Conservation (phyloP, 1,140 invertebrate genomes). For the Drosophila malerkotliana region DNA sequence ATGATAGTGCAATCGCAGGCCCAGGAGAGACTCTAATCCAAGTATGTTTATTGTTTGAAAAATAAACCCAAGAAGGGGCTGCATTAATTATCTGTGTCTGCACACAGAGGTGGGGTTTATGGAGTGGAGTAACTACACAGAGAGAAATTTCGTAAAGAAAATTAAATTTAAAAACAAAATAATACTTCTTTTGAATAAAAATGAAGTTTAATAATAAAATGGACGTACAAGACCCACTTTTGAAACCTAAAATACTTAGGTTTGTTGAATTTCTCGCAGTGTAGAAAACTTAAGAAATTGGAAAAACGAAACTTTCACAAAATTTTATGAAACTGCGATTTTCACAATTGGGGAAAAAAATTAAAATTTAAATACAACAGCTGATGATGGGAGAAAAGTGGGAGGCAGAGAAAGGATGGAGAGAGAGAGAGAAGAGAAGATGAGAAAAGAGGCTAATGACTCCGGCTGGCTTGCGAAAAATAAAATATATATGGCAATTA, state of each 20-base stretch:
- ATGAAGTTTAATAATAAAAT: too few relatives aligned
- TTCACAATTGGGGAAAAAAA: constrained; percentile 55
- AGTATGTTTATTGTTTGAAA: constrained; percentile 20
- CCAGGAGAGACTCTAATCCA: constrained; percentile 20
- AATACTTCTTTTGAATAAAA: not conserved
- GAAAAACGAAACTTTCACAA: constrained; percentile 70
- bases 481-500: constrained; percentile 50
- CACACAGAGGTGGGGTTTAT: not conserved
- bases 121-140: not conserved
- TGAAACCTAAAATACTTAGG: too few relatives aligned
- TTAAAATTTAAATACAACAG: constrained; percentile 61
- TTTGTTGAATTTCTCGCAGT: not conserved
- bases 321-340: constrained; percentile 56
- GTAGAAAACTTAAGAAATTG: constrained; percentile 29
- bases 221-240: too few relatives aligned
- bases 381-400: not conserved
- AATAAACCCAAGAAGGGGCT: constrained; percentile 6
- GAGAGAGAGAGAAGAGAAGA: not conserved
- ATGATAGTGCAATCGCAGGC: constrained; percentile 20
- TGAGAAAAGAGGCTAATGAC: not conserved
- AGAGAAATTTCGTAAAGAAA: not conserved
- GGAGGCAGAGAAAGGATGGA: not conserved
- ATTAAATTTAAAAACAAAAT: not conserved
- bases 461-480: not conserved
- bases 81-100: constrained; percentile 31